Conservation (phyloP, 2,888 invertebrate species). For the Eurytoma adleriae region DNA sequence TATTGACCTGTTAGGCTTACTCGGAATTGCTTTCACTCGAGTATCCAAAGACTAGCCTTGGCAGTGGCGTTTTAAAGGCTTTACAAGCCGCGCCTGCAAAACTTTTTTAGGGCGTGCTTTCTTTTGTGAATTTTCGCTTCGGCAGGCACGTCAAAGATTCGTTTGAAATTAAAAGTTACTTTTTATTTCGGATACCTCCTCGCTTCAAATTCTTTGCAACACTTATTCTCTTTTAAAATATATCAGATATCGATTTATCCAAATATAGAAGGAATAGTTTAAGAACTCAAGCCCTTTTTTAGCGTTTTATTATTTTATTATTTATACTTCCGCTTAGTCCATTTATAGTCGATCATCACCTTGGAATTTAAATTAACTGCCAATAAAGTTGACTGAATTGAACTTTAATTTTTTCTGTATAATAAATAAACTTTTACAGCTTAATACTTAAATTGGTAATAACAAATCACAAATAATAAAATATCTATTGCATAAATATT, state of each 20-base stretch:
- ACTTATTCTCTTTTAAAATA: not conserved
- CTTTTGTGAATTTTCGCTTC: constrained; percentile 21
- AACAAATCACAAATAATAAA: too few relatives aligned
- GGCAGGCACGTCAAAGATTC: not conserved
- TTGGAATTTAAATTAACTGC: not conserved
- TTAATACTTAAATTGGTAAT: too few relatives aligned
- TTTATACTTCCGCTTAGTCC: not conserved
- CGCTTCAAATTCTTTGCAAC: not conserved
- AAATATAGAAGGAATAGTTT: too few relatives aligned
- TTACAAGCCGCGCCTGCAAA: not conserved
- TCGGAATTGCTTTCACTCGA: constrained; percentile 38
- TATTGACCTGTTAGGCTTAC: constrained; percentile 38
- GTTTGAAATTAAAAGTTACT: not conserved
- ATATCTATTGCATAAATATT: too few relatives aligned
- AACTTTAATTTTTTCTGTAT: too few relatives aligned
- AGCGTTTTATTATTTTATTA: not conserved
- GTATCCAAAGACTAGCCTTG: constrained; percentile 2
- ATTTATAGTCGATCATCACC: not conserved
- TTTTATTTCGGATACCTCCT: not conserved
- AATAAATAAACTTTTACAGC: too few relatives aligned
- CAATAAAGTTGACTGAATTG: too few relatives aligned
- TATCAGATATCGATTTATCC: too few relatives aligned
- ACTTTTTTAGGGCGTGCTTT: not conserved
- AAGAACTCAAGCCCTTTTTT: not conserved
- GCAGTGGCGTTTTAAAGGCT: constrained; percentile 24